Conservation (phyloP, 2,113 vertebrate genomes). For the Colossoma macropomum region DNA sequence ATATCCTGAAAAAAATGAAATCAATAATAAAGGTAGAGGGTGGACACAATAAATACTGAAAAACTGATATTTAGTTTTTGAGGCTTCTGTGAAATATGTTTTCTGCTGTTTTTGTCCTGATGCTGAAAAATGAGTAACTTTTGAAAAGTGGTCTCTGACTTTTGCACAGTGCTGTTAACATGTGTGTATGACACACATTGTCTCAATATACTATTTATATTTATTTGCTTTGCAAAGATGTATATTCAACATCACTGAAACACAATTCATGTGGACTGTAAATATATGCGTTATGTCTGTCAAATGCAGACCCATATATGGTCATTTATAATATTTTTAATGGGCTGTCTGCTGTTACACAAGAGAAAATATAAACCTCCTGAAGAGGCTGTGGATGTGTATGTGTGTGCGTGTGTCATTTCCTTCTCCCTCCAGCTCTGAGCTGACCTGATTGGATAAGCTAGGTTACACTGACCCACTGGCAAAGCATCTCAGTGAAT, state of each 20-base stretch:
- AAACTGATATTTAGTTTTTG: too few species aligned
- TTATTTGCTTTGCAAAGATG: too few species aligned
- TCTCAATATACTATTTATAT: too few species aligned
- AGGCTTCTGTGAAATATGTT: too few species aligned
- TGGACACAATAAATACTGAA: too few species aligned
- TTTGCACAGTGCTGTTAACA: too few species aligned
- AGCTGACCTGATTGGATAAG: conserved; percentile 25
- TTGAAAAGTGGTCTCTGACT: too few species aligned
- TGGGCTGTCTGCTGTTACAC: not conserved
- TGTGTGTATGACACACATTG: too few species aligned
- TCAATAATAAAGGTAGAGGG: too few species aligned
- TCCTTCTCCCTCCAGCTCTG: not conserved
- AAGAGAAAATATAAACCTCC: not conserved
- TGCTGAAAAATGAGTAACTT: too few species aligned
- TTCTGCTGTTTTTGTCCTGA: too few species aligned
- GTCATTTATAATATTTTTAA: not conserved
- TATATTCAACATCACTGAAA: not conserved
- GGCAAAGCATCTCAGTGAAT: conserved; percentile 14
- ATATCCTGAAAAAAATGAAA: too few species aligned
- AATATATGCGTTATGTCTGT: not conserved
- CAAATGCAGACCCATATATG: not conserved
- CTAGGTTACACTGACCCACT: conserved; percentile 18
- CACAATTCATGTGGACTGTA: not conserved
- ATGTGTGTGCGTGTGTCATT: not conserved
- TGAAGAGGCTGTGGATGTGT: not conserved